These are phyloP conservation scores for Ciconia maguari DNA, from an alignment of 2,113 vertebrate genomes.

Conservation along the genomic window DNA sequence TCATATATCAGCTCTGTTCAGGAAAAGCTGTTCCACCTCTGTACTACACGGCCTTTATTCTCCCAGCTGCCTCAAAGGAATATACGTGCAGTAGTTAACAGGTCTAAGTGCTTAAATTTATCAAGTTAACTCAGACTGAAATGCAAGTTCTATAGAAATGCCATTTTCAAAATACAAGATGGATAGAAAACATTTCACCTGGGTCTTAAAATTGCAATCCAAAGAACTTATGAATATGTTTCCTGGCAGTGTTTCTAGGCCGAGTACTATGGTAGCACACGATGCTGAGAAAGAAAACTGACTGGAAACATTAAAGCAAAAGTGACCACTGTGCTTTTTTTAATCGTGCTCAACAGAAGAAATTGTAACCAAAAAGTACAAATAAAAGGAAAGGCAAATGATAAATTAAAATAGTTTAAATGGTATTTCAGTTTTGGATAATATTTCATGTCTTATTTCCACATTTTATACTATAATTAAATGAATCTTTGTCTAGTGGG, in stretches of 20 bases:
- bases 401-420: not conserved
- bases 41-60: not conserved
- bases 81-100: not conserved
- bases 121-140: not conserved
- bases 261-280: not conserved
- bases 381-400: not conserved
- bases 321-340: not conserved
- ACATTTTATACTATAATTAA: not conserved
- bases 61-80: not conserved
- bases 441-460: not conserved
- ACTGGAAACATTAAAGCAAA: not conserved
- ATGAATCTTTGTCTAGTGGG: not conserved
- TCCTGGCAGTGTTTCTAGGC: not conserved
- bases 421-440: not conserved
- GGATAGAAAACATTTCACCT: not conserved
- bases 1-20: not conserved
- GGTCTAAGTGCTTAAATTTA: not conserved
- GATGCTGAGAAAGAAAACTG: not conserved
- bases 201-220: not conserved
- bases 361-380: not conserved
- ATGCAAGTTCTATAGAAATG: not conserved
- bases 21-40: not conserved
- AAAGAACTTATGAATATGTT: not conserved
- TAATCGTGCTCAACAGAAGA: not conserved
- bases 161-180: not conserved